Evolutionary conservation across 2,888 invertebrate genomes (phyloP).

Genomic region (Ophion slaviceki): DNA sequence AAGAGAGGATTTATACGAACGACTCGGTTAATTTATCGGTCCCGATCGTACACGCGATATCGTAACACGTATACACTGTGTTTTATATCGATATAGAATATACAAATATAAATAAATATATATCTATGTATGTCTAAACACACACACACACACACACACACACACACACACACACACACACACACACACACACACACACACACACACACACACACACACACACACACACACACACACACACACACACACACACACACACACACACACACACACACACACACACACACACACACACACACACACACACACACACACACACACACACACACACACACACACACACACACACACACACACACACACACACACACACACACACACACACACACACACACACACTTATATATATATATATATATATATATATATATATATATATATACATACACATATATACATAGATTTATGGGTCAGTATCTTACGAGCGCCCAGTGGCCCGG

Average conservation of each 20-base stretch:
- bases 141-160: background rate
- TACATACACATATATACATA: constrained; percentile 6
- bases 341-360: background rate
- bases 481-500: constrained; percentile 19
- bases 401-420: constrained; percentile 14
- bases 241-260: too few relatives aligned
- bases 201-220: too few relatives aligned
- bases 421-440: constrained; percentile 10
- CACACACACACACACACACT: too few relatives aligned
- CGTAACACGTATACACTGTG: constrained; percentile 75
- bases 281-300: too few relatives aligned
- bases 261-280: background rate
- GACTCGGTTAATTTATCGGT: constrained; percentile 81
- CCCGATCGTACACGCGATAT: constrained; percentile 82
- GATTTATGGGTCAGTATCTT: background rate
- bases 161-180: too few relatives aligned
- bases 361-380: background rate
- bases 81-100: constrained; percentile 61
- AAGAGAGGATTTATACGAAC: constrained; percentile 81
- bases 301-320: background rate
- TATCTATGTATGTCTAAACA: constrained; percentile 7
- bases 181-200: too few relatives aligned
- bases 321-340: too few relatives aligned
- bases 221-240: too few relatives aligned
- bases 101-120: constrained; percentile 11